Evolutionary conservation across 2,797 vertebrate genomes (phyloP).

Genomic region (Jordanella pulchra): DNA sequence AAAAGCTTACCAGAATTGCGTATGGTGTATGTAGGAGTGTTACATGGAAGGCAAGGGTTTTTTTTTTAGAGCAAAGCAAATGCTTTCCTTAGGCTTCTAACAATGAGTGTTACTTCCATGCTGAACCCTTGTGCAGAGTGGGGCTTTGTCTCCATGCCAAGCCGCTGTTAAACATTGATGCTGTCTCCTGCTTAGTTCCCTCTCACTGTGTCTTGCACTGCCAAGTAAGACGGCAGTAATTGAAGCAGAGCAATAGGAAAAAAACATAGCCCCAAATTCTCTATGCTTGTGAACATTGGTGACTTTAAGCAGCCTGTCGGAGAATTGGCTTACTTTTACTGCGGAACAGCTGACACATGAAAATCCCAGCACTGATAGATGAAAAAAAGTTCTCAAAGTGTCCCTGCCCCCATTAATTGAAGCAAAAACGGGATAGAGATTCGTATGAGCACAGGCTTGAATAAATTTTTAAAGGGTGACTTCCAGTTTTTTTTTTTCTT

Average conservation of each 20-base stretch:
- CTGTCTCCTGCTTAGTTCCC: constrained; percentile 59
- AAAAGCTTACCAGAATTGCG: constrained; percentile 54
- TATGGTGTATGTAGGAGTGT: constrained; percentile 64
- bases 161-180: constrained; percentile 73
- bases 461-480: constrained; percentile 77
- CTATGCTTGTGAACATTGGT: constrained; percentile 52
- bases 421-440: constrained; percentile 58
- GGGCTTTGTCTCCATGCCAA: constrained; percentile 59
- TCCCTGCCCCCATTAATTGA: constrained; percentile 66
- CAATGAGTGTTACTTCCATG: constrained; percentile 67
- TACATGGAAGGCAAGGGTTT: constrained; percentile 45
- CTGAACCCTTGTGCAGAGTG: constrained; percentile 56
- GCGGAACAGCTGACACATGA: constrained; percentile 63
- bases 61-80: constrained; percentile 60
- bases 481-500: constrained; percentile 53
- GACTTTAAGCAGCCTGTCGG: constrained; percentile 60
- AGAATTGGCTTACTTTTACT: constrained; percentile 55
- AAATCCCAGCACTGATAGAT: constrained; percentile 60
- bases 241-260: constrained; percentile 47
- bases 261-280: constrained; percentile 49
- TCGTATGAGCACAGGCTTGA: constrained; percentile 52
- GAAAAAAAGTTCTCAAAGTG: constrained; percentile 63
- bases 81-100: constrained; percentile 70
- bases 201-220: constrained; percentile 47
- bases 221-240: constrained; percentile 57